A percentile compares a stretch with the other conserved stretches of the same genome.
Conservation (phyloP, 30 jellyfish, hydroid and myxozoan species). For the Mastigias papua region DNA sequence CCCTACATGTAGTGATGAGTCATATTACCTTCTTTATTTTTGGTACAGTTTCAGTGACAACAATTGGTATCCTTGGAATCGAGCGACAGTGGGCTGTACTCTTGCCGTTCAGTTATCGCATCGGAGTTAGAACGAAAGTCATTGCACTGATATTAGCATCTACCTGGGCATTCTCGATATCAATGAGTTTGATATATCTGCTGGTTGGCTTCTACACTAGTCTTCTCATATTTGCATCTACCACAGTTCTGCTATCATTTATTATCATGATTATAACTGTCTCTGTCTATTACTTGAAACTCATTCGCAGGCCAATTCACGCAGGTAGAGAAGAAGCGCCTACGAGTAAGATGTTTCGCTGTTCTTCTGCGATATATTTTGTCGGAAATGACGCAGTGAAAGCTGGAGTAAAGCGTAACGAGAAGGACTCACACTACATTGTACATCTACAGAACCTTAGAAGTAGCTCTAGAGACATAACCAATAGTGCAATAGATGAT, state of each 20-base stretch:
- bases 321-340: background rate
- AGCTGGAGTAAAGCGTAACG: background rate
- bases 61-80: constrained; percentile 64
- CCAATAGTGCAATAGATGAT: background rate
- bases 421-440: background rate
- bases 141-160: constrained; percentile 8
- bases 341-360: background rate
- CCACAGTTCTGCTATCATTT: constrained; percentile 57
- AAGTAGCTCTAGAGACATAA: background rate
- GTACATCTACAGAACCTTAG: background rate
- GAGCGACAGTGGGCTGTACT: constrained; percentile 72
- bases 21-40: constrained; percentile 64
- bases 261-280: constrained; percentile 45
- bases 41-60: constrained; percentile 71
- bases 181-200: constrained; percentile 47
- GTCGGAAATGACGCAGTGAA: background rate
- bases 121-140: constrained; percentile 37
- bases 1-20: constrained; percentile 17
- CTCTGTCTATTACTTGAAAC: constrained; percentile 37
- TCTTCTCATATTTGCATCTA: constrained; percentile 64
- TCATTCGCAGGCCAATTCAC: constrained; percentile 41
- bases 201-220: constrained; percentile 53
- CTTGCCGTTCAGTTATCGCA: constrained; percentile 65
- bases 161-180: constrained; percentile 56
- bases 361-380: background rate